Percentiles rank a stretch among this genome's conserved stretches.
phyloP scores from a whole-genome alignment of 2,113 vertebrate species.

The Melanotaenia duboulayi region DNA sequence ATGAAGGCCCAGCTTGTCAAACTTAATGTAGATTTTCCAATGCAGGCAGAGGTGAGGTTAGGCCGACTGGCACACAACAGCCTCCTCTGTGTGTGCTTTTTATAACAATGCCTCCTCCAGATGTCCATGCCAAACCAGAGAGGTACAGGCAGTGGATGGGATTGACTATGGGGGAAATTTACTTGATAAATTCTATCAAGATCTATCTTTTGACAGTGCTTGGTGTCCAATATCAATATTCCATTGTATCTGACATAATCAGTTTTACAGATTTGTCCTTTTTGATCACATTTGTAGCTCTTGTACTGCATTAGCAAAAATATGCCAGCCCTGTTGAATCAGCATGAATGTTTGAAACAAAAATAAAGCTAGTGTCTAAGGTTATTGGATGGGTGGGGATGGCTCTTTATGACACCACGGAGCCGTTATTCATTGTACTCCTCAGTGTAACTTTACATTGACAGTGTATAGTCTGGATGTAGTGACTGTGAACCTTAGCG shows the following conservation, averaged over 20 bases:
- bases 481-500: slow-evolving; percentile 82
- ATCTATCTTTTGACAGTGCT: slow-evolving; percentile 4
- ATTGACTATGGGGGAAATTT: slow-evolving; percentile 44
- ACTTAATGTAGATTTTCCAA: slow-evolving; percentile 81
- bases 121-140: slow-evolving; percentile 66
- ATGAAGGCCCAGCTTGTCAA: slow-evolving; percentile 81
- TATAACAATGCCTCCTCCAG: slow-evolving; percentile 79
- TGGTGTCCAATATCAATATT: not conserved
- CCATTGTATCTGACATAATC: slow-evolving; percentile 6
- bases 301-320: slow-evolving; percentile 25
- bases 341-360: slow-evolving; percentile 63
- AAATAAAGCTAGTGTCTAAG: slow-evolving; percentile 70
- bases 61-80: slow-evolving; percentile 74
- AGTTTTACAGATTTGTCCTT: slow-evolving; percentile 9
- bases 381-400: slow-evolving; percentile 54
- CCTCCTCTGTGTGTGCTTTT: slow-evolving; percentile 72
- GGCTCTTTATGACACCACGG: slow-evolving; percentile 62
- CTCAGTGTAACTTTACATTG: slow-evolving; percentile 67
- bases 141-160: slow-evolving; percentile 42
- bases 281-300: not conserved
- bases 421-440: slow-evolving; percentile 66
- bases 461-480: slow-evolving; percentile 90
- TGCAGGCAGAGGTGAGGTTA: slow-evolving; percentile 68
- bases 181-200: slow-evolving; percentile 44
- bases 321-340: slow-evolving; percentile 56